phyloP scores from a whole-genome alignment of 2,113 vertebrate species.

The Salvator merianae region DNA sequence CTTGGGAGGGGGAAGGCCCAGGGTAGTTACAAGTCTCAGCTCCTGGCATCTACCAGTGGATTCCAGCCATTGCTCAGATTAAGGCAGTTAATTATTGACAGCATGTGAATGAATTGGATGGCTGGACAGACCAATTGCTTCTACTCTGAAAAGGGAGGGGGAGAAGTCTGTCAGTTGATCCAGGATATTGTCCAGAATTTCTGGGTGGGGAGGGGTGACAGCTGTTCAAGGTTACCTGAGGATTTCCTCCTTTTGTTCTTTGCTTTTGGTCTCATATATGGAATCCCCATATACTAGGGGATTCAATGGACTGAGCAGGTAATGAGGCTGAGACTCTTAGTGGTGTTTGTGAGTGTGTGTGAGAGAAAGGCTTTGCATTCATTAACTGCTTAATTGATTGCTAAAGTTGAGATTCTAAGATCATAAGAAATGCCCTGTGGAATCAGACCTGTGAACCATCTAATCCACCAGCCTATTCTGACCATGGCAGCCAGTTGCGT shows the following conservation, averaged over 20 bases:
- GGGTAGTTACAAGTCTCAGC: constrained; percentile 1
- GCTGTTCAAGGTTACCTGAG: not conserved
- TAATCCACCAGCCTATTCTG: too few relatives aligned
- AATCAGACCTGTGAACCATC: too few relatives aligned
- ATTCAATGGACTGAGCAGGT: not conserved
- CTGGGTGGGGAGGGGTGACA: not conserved
- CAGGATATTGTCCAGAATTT: not conserved
- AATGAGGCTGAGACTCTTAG: too few relatives aligned
- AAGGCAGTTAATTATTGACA: constrained; percentile 32
- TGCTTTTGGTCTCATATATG: too few relatives aligned
- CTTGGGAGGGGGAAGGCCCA: not conserved
- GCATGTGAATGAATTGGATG: constrained; percentile 10
- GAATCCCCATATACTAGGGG: not conserved
- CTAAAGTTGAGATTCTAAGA: not conserved
- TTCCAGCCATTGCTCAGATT: constrained; percentile 40
- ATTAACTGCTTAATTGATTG: not conserved
- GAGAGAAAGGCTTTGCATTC: not conserved
- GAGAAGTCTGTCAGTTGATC: not conserved
- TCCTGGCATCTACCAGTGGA: constrained; percentile 3
- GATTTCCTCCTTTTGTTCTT: not conserved
- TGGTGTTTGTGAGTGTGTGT: not conserved
- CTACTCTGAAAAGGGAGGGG: not conserved
- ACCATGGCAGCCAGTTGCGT: too few relatives aligned
- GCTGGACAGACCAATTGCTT: not conserved
- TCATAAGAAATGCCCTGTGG: not conserved